Evolutionary conservation across 2,113 vertebrate species (phyloP).

Genomic region (Sylvia atricapilla): DNA sequence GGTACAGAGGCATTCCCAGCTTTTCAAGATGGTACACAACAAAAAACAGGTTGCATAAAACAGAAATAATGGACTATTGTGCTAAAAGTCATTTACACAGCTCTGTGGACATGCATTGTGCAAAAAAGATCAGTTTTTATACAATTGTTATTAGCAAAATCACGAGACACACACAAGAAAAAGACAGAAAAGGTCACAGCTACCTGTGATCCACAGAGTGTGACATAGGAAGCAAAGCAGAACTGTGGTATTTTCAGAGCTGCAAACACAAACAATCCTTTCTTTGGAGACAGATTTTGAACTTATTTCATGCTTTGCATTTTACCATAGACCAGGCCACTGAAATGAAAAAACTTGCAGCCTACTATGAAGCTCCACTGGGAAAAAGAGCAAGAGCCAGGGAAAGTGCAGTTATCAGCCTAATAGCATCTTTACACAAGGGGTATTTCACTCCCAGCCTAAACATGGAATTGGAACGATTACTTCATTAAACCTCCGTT

Average conservation of each 20-base stretch:
- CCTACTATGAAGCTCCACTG: constrained; percentile 17
- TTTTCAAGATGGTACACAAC: background rate
- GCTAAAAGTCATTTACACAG: background rate
- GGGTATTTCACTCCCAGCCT: background rate
- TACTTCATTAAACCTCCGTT: constrained; percentile 64
- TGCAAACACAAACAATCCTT: background rate
- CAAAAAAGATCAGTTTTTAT: background rate
- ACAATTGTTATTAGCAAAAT: background rate
- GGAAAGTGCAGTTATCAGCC: constrained; percentile 14
- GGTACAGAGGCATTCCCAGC: background rate
- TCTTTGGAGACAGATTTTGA: background rate
- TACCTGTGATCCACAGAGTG: background rate
- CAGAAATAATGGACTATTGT: background rate
- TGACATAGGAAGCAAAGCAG: background rate
- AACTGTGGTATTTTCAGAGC: background rate
- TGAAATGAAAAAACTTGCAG: constrained; percentile 36
- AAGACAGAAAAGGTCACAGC: background rate
- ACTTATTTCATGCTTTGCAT: background rate
- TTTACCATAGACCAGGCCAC: constrained; percentile 1
- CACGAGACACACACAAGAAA: background rate
- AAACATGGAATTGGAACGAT: constrained; percentile 39
- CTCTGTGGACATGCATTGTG: background rate
- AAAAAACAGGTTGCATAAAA: background rate
- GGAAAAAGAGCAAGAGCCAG: constrained; percentile 35
- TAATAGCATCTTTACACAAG: background rate